Evolutionary conservation across 2,113 vertebrate species (phyloP).

Genomic region (Albula goreensis): DNA sequence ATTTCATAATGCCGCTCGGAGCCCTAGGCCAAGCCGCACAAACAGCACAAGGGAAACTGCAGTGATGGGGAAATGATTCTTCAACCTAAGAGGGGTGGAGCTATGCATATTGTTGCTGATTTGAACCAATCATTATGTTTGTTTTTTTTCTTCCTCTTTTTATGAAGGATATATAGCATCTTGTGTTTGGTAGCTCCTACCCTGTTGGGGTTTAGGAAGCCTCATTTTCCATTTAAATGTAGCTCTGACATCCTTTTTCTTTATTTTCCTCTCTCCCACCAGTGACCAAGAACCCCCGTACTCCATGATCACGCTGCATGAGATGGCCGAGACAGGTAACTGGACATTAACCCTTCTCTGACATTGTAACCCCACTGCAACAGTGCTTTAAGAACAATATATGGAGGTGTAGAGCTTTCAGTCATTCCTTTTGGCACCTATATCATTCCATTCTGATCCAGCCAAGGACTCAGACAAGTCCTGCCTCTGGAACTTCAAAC

Average conservation of each 20-base stretch:
- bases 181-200: not conserved
- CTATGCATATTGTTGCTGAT: too few relatives aligned
- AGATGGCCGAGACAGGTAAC: slow-evolving; percentile 99
- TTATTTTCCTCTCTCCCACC: slow-evolving; percentile 67
- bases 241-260: not conserved
- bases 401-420: not conserved
- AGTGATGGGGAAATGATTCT: too few relatives aligned
- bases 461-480: not conserved
- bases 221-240: not conserved
- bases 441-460: not conserved
- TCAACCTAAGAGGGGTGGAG: too few relatives aligned
- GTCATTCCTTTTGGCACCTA: not conserved
- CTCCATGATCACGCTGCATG: slow-evolving; percentile 98
- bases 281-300: slow-evolving; percentile 99
- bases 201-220: not conserved
- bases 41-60: too few relatives aligned
- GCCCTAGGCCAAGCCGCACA: too few relatives aligned
- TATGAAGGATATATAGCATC: not conserved
- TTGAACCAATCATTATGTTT: not conserved
- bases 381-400: not conserved
- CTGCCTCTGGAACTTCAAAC: not conserved
- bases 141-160: not conserved
- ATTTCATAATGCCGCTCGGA: too few relatives aligned
- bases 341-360: not conserved
- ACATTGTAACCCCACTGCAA: not conserved